phyloP scores from a whole-genome alignment of 2,113 vertebrate species.

The Lagenorhynchus albirostris region DNA sequence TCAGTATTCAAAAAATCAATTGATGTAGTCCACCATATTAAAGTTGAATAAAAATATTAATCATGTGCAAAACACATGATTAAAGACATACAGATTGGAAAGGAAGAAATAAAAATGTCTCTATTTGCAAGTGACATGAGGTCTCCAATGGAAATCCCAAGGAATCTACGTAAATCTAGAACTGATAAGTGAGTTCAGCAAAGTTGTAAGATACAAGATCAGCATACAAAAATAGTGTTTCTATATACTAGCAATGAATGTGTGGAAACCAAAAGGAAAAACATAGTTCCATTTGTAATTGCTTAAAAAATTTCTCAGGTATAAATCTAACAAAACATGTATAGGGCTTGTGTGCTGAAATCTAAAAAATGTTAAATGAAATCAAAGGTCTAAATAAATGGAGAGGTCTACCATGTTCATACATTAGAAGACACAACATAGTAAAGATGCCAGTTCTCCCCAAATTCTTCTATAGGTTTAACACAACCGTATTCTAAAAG shows the following conservation, averaged over 20 bases:
- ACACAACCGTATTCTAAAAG: background rate
- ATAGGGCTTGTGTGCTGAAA: background rate
- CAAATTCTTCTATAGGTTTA: background rate
- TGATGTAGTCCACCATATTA: background rate
- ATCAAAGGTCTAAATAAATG: background rate
- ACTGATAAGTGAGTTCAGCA: background rate
- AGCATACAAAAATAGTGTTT: background rate
- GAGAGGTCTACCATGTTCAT: background rate
- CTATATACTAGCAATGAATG: background rate
- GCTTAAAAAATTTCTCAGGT: background rate
- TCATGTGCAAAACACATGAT: background rate
- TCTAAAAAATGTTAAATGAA: background rate
- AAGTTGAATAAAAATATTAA: slow-evolving; percentile 26
- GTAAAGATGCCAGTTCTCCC: background rate
- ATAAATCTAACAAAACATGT: background rate
- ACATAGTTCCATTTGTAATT: background rate
- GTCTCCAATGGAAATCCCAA: background rate
- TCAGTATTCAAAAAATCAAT: background rate
- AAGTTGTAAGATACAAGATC: background rate
- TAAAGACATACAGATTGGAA: background rate
- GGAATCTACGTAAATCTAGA: background rate
- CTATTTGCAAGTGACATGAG: background rate
- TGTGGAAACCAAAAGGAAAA: background rate
- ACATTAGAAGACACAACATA: background rate
- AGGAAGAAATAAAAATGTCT: background rate